A percentile compares a stretch with the other conserved stretches of the same genome.
These are phyloP conservation scores for Campaea margaritaria DNA, from an alignment of 2,888 invertebrate species.

Conservation along the genomic window DNA sequence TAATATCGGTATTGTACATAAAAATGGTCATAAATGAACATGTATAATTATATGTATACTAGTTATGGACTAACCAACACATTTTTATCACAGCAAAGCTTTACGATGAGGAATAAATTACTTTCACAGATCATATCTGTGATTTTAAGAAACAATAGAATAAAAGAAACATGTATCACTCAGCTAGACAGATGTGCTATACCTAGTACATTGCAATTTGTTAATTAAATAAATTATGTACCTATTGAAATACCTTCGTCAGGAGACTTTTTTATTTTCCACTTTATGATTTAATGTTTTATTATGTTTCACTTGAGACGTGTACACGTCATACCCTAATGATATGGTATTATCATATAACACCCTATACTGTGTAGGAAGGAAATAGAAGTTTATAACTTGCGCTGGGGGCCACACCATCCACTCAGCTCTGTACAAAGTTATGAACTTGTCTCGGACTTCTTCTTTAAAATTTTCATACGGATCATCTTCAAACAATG, in stretches of 20 bases:
- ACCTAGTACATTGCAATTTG: conserved; percentile 9
- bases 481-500: conserved; percentile 89
- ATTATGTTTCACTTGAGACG: conserved; percentile 92
- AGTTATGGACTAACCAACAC: conserved; percentile 45
- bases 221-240: conserved; percentile 17
- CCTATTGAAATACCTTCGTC: conserved; percentile 20
- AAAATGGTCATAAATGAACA: conserved; percentile 38
- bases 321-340: conserved; percentile 94
- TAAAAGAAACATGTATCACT: conserved; percentile 18
- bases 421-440: conserved; percentile 95
- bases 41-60: conserved; percentile 31
- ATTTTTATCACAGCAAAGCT: conserved; percentile 66
- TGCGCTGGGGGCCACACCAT: conserved; percentile 98
- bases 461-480: conserved; percentile 88
- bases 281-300: conserved; percentile 46
- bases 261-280: conserved; percentile 14
- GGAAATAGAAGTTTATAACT: conserved; percentile 94
- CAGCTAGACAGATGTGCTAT: conserved; percentile 24
- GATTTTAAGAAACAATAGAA: conserved; percentile 11
- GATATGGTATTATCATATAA: conserved; percentile 96
- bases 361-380: conserved; percentile 94
- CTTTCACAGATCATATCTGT: conserved; percentile 40
- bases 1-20: conserved; percentile 40
- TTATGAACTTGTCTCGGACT: conserved; percentile 90
- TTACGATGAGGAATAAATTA: conserved; percentile 41